phyloP scores from a whole-genome alignment of 1,140 invertebrate species.

The Ctenoplectra terminalis region DNA sequence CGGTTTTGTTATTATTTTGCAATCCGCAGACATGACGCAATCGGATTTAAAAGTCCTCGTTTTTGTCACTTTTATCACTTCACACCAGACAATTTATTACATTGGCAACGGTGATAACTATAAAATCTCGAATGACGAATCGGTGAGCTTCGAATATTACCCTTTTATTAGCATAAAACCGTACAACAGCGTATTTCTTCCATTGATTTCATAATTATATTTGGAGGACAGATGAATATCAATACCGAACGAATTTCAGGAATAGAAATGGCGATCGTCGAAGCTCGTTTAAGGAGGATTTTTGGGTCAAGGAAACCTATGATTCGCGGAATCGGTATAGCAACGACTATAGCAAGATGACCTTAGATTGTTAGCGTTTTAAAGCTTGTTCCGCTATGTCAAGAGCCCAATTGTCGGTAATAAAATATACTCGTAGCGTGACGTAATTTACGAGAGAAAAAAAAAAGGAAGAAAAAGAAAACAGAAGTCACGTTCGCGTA shows the following conservation, averaged over 20 bases:
- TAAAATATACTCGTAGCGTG: conserved; percentile 16
- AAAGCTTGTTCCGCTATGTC: background rate
- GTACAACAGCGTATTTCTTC: background rate
- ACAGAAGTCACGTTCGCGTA: background rate
- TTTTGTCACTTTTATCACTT: background rate
- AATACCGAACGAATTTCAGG: background rate
- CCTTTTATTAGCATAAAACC: background rate
- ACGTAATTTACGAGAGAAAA: background rate
- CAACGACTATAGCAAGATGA: background rate
- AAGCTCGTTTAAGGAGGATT: background rate
- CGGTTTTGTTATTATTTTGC: background rate
- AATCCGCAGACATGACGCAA: background rate
- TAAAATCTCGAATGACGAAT: background rate
- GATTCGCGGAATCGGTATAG: conserved; percentile 2
- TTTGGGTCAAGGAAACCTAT: conserved; percentile 35
- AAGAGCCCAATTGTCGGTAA: background rate
- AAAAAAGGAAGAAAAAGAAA: background rate
- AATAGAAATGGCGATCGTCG: background rate
- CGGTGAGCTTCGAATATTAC: background rate
- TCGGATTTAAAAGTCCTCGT: background rate
- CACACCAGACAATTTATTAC: too few relatives aligned
- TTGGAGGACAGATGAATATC: background rate
- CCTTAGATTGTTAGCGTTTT: background rate
- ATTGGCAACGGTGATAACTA: background rate
- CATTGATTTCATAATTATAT: background rate